Evolutionary conservation across 2,797 vertebrate genomes (phyloP), one percentile per base, ranked within the genome.

Genomic region (Tokudaia tokunoshimensis): DNA sequence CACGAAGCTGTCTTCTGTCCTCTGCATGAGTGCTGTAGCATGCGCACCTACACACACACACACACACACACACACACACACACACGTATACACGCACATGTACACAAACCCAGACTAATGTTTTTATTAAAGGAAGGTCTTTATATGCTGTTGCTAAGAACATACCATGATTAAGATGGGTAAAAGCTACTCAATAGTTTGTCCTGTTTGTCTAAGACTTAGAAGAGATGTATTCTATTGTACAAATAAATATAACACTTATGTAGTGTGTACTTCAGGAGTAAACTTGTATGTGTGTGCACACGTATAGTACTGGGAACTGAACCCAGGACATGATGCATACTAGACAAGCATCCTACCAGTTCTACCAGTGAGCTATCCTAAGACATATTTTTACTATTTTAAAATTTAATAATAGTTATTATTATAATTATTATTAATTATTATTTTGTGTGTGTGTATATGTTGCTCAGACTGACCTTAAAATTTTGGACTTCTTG

Each of bases 221-320:
- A 44, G 31, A 11, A 52, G 10, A 17, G 6, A 81, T 50, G 17
- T 19, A 89, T 89, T 86, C 89, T n/a, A 76, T 82, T 85, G 57
- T 41, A 91, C n/a, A 82, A 94, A 91, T 79, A 94, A 47, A 92
- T 67, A 65, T 14, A 75, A 83, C 47, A 72, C 47, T 87, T 20
- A 84, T n/a, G 12, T 15, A 63, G n/a, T 31, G 24, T 41, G 50
- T 90, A 76, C 86, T 95, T 87, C 6, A 92, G 63, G 92, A 80
- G 72, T 87, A 61, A 89, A 86, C 63, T 94, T 83, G 74, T n/a
- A 6, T 47, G 17, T 6, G 50, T 55, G 31, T 55, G 26, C 1
- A 31, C 15, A 50, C 17, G 76, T 50, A 29, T 37, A 52, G 22
- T 26, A 24, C 31, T 86, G 52, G 50, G 13, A 50, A 12, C 55